Percentiles rank a stretch among this genome's conserved stretches.
Conservation (phyloP, 2,888 invertebrate species). For the Pristionchus japonicus region DNA sequence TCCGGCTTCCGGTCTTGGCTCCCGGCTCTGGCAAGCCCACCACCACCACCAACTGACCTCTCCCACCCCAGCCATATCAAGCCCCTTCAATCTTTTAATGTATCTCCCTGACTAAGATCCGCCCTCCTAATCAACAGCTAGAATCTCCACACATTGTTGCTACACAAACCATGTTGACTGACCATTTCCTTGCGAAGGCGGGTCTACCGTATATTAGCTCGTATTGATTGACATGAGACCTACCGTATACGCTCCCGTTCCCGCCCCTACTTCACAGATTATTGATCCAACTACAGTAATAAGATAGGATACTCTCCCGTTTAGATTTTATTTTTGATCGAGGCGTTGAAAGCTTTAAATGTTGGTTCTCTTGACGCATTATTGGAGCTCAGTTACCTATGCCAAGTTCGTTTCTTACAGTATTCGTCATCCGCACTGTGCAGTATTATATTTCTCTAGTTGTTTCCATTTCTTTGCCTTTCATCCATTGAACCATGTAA, state of each 20-base stretch:
- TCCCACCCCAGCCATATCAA: background rate
- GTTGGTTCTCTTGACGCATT: background rate
- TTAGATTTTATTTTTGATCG: background rate
- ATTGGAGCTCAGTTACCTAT: background rate
- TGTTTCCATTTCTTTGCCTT: background rate
- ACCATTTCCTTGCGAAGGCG: constrained; percentile 29
- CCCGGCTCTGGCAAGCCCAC: background rate
- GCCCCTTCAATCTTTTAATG: background rate
- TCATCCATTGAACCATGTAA: background rate
- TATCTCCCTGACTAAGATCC: background rate
- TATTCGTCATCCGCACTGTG: constrained; percentile 36
- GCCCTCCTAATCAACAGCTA: background rate
- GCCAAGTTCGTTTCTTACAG: constrained; percentile 7
- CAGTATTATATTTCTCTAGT: constrained; percentile 15
- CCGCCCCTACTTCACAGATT: constrained; percentile 2
- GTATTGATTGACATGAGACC: constrained; percentile 32
- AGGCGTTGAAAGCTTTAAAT: constrained; percentile 27
- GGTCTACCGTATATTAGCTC: background rate
- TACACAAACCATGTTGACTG: constrained; percentile 20
- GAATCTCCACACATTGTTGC: background rate
- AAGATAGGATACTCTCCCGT: constrained; percentile 9
- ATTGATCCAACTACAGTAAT: too few relatives aligned
- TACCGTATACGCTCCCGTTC: background rate
- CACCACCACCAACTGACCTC: background rate
- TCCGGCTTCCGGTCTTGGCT: background rate